phyloP scores from a whole-genome alignment of 2,797 vertebrate species.

The Myiotriccus ornatus region DNA sequence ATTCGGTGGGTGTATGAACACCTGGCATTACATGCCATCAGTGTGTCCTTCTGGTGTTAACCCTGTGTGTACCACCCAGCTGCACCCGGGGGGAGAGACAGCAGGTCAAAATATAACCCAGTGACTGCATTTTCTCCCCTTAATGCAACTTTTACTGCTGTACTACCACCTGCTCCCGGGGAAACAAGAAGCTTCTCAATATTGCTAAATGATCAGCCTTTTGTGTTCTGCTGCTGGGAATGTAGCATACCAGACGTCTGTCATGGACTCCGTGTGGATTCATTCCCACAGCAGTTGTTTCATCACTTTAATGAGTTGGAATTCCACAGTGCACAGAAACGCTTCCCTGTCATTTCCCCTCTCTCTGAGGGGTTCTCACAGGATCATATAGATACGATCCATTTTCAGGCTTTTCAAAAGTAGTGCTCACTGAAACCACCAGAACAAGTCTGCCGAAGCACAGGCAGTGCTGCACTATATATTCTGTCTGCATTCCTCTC shows the following conservation, averaged over 20 bases:
- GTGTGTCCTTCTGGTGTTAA: background rate
- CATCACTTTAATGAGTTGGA: constrained; percentile 27
- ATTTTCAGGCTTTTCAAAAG: constrained; percentile 28
- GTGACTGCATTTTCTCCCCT: background rate
- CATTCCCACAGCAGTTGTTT: constrained; percentile 19
- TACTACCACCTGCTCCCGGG: background rate
- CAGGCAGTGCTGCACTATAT: background rate
- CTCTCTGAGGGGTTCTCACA: background rate
- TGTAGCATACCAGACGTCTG: background rate
- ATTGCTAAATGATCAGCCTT: background rate
- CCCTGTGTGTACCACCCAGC: background rate
- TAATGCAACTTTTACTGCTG: constrained; percentile 27
- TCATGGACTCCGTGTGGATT: background rate
- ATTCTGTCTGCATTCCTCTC: background rate
- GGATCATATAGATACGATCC: background rate
- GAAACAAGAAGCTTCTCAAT: background rate
- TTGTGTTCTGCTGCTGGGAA: background rate
- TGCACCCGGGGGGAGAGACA: background rate
- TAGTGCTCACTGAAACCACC: background rate
- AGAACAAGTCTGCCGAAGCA: background rate
- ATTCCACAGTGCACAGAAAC: constrained; percentile 15
- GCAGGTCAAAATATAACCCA: background rate
- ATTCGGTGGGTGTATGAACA: background rate
- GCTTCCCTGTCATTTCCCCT: background rate
- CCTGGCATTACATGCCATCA: constrained; percentile 22